Conservation (phyloP, 1,140 invertebrate genomes). For the Stenopsyche tienmushanensis region DNA sequence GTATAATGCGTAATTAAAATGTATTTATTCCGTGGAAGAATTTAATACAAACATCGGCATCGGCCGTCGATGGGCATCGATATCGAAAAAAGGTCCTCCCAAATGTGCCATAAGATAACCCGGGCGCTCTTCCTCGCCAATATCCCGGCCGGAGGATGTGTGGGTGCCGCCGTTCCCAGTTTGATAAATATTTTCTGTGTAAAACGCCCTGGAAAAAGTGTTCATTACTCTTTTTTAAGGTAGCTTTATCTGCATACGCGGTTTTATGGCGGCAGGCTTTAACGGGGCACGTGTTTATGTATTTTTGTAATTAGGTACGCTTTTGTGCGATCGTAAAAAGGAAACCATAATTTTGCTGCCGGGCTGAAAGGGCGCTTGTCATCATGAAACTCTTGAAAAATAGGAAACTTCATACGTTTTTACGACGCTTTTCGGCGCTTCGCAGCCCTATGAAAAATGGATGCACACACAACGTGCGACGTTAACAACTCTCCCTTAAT, state of each 20-base stretch:
- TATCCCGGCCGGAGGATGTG: no score
- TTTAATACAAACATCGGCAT: no score
- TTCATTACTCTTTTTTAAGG: neutral
- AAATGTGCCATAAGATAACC: no score
- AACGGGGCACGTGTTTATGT: slow-evolving; percentile 36
- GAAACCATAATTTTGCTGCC: slow-evolving; percentile 26
- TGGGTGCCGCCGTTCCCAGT: no score
- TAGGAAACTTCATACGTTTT: neutral
- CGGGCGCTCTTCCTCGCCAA: no score
- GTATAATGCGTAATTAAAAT: no score
- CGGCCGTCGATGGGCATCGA: no score
- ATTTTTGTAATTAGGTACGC: slow-evolving; percentile 38
- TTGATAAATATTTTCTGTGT: no score
- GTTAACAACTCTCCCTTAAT: neutral
- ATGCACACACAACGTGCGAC: neutral
- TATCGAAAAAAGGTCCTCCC: no score
- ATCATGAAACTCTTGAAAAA: slow-evolving; percentile 20
- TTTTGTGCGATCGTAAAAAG: slow-evolving; percentile 39
- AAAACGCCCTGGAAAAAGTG: no score
- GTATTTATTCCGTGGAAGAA: no score
- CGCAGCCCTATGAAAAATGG: neutral
- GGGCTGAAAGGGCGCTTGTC: slow-evolving; percentile 19
- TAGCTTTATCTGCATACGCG: slow-evolving; percentile 25
- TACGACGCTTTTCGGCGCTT: neutral
- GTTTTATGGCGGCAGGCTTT: slow-evolving; percentile 16